phyloP scores from a whole-genome alignment of 2,888 invertebrate genomes.

The Luffia ferchaultella region DNA sequence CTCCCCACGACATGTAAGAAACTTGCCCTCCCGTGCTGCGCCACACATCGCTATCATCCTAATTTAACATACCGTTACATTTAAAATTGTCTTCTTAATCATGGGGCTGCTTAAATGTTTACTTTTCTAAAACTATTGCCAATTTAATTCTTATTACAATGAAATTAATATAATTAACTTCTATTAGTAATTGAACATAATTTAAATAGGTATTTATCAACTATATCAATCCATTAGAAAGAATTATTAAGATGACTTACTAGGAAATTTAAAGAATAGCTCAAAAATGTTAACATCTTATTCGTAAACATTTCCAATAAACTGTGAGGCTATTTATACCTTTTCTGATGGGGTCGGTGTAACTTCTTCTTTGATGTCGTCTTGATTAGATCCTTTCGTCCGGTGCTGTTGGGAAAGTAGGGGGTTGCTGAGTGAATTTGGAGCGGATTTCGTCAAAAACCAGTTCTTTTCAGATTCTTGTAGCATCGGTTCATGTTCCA shows the following conservation, averaged over 20 bases:
- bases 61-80: constrained; percentile 10
- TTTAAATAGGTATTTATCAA: too few relatives aligned
- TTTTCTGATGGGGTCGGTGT: constrained; percentile 39
- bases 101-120: too few relatives aligned
- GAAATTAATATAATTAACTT: too few relatives aligned
- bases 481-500: constrained; percentile 59
- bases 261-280: too few relatives aligned
- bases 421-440: constrained; percentile 77
- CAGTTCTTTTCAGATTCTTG: constrained; percentile 71
- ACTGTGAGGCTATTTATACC: constrained; percentile 29
- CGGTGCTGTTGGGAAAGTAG: constrained; percentile 40
- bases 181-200: too few relatives aligned
- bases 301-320: too few relatives aligned
- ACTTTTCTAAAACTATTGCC: too few relatives aligned
- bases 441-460: constrained; percentile 83
- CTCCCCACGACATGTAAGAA: constrained; percentile 70
- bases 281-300: too few relatives aligned
- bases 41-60: constrained; percentile 7
- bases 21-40: constrained; percentile 20
- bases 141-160: too few relatives aligned
- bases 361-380: constrained; percentile 44
- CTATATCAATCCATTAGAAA: too few relatives aligned
- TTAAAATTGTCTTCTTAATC: not conserved
- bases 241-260: too few relatives aligned
- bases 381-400: constrained; percentile 33